Conservation (phyloP, 2,888 invertebrate species). For the Pseudococcus jackbeardsleyi region DNA sequence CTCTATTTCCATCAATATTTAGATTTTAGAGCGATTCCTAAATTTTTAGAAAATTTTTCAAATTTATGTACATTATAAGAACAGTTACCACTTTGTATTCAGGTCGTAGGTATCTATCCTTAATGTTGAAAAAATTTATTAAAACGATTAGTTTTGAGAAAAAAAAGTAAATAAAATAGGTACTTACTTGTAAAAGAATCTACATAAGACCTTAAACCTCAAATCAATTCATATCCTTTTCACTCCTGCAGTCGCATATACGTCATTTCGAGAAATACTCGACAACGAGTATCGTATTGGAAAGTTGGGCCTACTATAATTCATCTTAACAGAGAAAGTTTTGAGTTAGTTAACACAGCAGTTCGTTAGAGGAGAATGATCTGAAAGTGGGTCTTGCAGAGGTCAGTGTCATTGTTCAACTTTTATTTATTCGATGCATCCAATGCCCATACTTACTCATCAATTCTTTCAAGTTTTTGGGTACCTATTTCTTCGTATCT, state of each 20-base stretch:
- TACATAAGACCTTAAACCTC: too few species aligned
- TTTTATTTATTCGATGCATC: not conserved
- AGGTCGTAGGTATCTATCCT: too few species aligned
- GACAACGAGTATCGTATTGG: not conserved
- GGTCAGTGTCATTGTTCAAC: conserved; percentile 51
- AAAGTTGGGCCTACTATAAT: not conserved
- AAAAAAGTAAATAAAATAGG: too few species aligned
- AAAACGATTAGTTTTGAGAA: too few species aligned
- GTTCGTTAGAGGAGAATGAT: conserved; percentile 11
- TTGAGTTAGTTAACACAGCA: conserved; percentile 20
- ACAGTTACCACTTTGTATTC: too few species aligned
- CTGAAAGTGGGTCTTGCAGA: conserved; percentile 47
- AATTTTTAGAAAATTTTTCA: too few species aligned
- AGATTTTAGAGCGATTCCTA: too few species aligned
- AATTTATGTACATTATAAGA: too few species aligned
- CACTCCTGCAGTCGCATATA: not conserved
- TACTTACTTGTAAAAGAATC: too few species aligned
- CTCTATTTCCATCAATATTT: too few species aligned
- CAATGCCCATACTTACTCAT: not conserved
- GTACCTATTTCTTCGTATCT: not conserved
- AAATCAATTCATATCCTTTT: too few species aligned
- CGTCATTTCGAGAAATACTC: not conserved
- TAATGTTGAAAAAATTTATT: too few species aligned
- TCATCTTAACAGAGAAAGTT: conserved; percentile 45
- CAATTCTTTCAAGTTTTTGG: not conserved